Base-by-base conservation (phyloP, 2,888 invertebrate genomes). In the Adelphocoris suturalis region DNA sequence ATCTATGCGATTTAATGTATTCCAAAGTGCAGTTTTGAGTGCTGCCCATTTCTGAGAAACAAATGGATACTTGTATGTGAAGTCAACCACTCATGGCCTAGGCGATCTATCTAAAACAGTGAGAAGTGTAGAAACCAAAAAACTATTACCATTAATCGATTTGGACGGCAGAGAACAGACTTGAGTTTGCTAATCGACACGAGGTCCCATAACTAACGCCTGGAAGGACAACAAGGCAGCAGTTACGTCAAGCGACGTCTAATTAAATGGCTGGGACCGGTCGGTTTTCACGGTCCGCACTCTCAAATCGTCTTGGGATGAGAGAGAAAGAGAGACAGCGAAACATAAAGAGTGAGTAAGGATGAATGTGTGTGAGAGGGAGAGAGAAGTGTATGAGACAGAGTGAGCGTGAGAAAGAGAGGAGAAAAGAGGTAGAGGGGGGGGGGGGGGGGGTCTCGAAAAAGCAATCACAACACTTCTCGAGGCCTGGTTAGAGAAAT, bases 401-500 rank as follows among this genome's bases (percentile, higher is more conserved):
- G 37, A 37, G 37, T 37, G 37, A 4, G 37, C 2, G 37, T 37
- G 37, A 37, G 37, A 4, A 7, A 37, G 37, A 37, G 7, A 37
- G 7, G 7, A 7, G 7, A 37, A 7, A 37, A 7, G 37, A 37
- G 37, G 7, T 5, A 16, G 13, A 7, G 13, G 4, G 23, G 4
- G 37, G 46, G n/a, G 37, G 2, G 46, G 11, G 19, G 19, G 37
- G 11, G 46, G 46, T 14, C 19, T 78, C 78, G 78, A 78, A 78
- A 78, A 78, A 78, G 78, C 78, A 78, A 78, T 78, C 78, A 78
- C 78, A 78, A 78, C 46, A 46, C 46, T 78, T 46, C 37, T 78
- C 78, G 78, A 68, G 55, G 52, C n/a, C 82, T 48, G 55, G 82
- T 82, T 52, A 82, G 82, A 82, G 55, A 82, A 52, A 82, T 82